phyloP scores from a whole-genome alignment of 2,797 vertebrate genomes.

The Hyperoplus lanceolatus region DNA sequence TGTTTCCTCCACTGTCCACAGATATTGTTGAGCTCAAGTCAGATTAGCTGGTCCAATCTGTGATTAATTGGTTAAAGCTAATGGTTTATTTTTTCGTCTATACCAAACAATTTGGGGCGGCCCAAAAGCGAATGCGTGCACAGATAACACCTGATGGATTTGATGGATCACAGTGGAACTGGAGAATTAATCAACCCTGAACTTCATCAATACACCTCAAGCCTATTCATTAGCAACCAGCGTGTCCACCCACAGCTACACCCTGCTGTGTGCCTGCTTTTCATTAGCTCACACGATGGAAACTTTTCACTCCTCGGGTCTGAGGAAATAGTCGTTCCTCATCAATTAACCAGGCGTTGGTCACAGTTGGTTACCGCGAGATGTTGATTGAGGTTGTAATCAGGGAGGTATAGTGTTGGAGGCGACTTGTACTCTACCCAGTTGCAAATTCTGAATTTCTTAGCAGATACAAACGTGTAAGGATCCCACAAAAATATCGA shows the following conservation, averaged over 20 bases:
- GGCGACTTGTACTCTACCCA: neutral
- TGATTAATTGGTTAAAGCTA: conserved; percentile 51
- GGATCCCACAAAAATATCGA: conserved; percentile 13
- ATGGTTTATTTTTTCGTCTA: conserved; percentile 62
- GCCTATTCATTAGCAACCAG: conserved; percentile 48
- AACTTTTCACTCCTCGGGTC: conserved; percentile 53
- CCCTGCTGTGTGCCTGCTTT: conserved; percentile 45
- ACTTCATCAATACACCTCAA: conserved; percentile 45
- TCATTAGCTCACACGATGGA: conserved; percentile 49
- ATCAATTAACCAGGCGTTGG: conserved; percentile 53
- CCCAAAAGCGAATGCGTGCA: conserved; percentile 22
- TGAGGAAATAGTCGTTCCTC: conserved; percentile 61
- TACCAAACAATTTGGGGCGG: conserved; percentile 11
- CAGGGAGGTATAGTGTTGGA: conserved; percentile 12
- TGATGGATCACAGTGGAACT: conserved; percentile 58
- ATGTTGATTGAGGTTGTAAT: conserved; percentile 55
- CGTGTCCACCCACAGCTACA: conserved; percentile 11
- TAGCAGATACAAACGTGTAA: neutral
- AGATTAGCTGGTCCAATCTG: conserved; percentile 47
- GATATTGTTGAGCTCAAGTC: conserved; percentile 39
- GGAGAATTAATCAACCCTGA: conserved; percentile 48
- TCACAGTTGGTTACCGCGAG: conserved; percentile 13
- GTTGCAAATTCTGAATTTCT: neutral
- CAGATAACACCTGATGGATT: conserved; percentile 50
- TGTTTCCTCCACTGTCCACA: conserved; percentile 26